Conservation (phyloP, 1,140 invertebrate genomes). For the Apis laboriosa region DNA sequence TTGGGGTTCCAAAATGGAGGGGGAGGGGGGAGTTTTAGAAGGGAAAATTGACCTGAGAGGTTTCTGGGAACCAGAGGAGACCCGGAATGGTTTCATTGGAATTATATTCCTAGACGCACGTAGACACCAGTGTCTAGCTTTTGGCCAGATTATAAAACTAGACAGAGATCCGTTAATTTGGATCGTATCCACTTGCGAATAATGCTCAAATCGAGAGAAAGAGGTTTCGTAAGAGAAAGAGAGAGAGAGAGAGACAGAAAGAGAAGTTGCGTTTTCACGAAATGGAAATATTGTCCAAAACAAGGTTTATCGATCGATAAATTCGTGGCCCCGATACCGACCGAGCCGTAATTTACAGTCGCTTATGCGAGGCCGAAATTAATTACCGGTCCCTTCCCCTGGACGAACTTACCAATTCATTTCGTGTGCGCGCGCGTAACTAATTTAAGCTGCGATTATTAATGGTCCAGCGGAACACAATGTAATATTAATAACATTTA, state of each 20-base stretch:
- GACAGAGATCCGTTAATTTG: neutral
- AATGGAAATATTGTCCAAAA: conserved; percentile 8
- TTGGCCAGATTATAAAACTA: neutral
- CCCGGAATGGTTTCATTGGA: no score
- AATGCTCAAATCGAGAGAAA: no score
- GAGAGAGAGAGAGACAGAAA: no score
- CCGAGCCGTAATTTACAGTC: conserved; percentile 40
- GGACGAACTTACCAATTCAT: conserved; percentile 51
- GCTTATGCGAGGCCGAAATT: conserved; percentile 46
- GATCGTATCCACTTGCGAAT: neutral
- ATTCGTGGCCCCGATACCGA: conserved; percentile 22
- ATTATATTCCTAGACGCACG: no score
- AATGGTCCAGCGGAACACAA: conserved; percentile 45
- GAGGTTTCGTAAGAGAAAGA: no score
- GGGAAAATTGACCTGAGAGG: conserved; percentile 10
- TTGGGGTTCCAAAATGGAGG: neutral
- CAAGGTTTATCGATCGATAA: conserved; percentile 28
- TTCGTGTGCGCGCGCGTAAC: conserved; percentile 50
- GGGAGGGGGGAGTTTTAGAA: no score
- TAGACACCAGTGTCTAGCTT: neutral
- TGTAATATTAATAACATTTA: conserved; percentile 56
- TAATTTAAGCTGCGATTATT: conserved; percentile 54
- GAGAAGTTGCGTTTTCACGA: no score
- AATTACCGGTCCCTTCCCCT: conserved; percentile 37
- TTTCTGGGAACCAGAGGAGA: neutral